A percentile compares a stretch with the other conserved stretches of the same genome.
phyloP scores from a whole-genome alignment of 2,797 vertebrate species.

The Poeciliopsis paucimaculata region DNA sequence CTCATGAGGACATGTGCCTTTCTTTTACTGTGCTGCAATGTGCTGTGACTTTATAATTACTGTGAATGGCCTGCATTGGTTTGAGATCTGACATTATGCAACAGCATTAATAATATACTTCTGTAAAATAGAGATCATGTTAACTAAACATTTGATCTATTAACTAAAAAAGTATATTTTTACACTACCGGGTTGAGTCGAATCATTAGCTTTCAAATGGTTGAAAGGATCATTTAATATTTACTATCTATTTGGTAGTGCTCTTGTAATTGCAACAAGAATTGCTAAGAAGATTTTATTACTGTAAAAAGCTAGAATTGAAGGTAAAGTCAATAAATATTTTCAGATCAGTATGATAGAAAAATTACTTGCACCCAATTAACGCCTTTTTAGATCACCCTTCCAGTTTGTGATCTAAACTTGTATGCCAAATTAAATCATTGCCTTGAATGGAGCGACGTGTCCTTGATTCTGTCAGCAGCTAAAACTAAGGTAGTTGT shows the following conservation, averaged over 20 bases:
- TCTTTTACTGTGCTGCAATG: conserved; percentile 54
- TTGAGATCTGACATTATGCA: conserved; percentile 44
- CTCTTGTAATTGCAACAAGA: not conserved
- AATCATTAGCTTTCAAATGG: not conserved
- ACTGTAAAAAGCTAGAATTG: not conserved
- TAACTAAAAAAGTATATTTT: not conserved
- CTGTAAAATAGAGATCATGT: conserved; percentile 9
- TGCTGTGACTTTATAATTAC: conserved; percentile 38
- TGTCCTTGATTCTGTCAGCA: not conserved
- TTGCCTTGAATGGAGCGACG: not conserved
- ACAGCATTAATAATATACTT: conserved; percentile 22
- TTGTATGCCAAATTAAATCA: not conserved
- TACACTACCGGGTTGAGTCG: not conserved
- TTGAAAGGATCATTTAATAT: not conserved
- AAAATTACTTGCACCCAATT: not conserved
- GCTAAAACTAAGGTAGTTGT: not conserved
- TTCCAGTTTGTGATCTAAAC: not conserved
- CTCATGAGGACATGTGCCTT: conserved; percentile 17
- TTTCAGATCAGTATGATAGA: not conserved
- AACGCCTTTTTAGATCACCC: not conserved
- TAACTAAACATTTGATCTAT: not conserved
- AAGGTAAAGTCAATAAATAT: not conserved
- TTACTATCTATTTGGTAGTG: not conserved
- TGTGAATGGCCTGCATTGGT: conserved; percentile 42
- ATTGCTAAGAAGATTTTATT: not conserved